Percentiles rank a stretch among this genome's conserved stretches.
Conservation (phyloP, 2,113 vertebrate genomes). For the Sebastes schlegelii region DNA sequence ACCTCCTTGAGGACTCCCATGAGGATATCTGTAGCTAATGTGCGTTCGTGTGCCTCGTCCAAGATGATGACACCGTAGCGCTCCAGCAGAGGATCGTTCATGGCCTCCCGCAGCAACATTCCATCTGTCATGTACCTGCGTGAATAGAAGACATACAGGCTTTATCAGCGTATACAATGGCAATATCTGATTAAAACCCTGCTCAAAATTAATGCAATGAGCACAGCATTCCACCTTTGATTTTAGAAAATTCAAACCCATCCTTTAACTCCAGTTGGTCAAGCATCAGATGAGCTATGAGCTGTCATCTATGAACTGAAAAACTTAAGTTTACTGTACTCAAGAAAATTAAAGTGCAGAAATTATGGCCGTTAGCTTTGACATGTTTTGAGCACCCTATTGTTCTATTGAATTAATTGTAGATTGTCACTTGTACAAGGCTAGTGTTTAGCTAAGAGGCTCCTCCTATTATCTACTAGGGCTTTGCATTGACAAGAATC, state of each 20-base stretch:
- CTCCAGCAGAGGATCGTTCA: slow-evolving; percentile 97
- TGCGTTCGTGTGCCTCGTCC: slow-evolving; percentile 97
- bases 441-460: background rate
- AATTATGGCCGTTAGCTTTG: background rate
- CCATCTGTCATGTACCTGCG: slow-evolving; percentile 97
- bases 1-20: slow-evolving; percentile 98
- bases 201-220: background rate
- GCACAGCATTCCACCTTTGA: background rate
- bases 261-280: background rate
- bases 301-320: background rate
- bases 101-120: slow-evolving; percentile 96
- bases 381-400: background rate
- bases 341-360: background rate
- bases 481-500: no score
- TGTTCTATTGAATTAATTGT: background rate
- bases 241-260: background rate
- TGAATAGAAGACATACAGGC: slow-evolving; percentile 2
- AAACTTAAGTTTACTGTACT: background rate
- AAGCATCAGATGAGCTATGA: background rate
- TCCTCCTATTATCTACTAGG: background rate
- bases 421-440: background rate
- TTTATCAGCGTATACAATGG: background rate
- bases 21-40: slow-evolving; percentile 96
- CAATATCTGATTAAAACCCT: slow-evolving; percentile 11
- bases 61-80: slow-evolving; percentile 97